Evolutionary conservation across 2,888 invertebrate genomes (phyloP).

Genomic region (Micropterix aruncella): DNA sequence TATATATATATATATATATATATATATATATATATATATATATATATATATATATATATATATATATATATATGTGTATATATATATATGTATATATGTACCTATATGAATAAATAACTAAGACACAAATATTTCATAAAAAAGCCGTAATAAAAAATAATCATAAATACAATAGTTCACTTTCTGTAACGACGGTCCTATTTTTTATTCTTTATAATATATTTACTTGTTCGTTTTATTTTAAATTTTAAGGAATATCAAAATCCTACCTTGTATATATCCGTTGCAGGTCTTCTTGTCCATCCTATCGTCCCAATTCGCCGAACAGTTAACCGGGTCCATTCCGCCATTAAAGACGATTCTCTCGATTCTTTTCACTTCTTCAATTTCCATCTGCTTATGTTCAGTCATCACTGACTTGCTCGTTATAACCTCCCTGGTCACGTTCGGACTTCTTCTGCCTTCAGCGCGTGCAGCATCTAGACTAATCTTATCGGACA

Average conservation of each 20-base stretch:
- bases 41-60: neutral
- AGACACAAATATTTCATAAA: too few species aligned
- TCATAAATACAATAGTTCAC: too few species aligned
- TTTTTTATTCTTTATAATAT: too few species aligned
- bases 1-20: neutral
- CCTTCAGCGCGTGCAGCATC: too few species aligned
- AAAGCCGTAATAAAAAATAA: too few species aligned
- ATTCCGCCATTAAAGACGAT: conserved; percentile 25
- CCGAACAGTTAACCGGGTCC: conserved; percentile 12
- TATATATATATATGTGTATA: neutral
- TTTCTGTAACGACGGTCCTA: too few species aligned
- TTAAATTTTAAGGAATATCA: neutral
- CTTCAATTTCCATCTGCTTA: conserved; percentile 30
- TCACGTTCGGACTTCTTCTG: conserved; percentile 6
- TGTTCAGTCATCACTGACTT: conserved; percentile 29
- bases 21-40: neutral
- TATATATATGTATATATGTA: too few species aligned
- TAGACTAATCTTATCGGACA: too few species aligned
- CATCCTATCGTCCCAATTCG: neutral
- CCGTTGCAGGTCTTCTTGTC: neutral
- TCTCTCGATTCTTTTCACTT: conserved; percentile 35
- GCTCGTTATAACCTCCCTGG: conserved; percentile 22
- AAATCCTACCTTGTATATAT: too few species aligned
- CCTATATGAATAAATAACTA: too few species aligned
- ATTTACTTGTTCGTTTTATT: too few species aligned